phyloP scores from a whole-genome alignment of 2,797 vertebrate genomes.

The Enteromius mattozi region DNA sequence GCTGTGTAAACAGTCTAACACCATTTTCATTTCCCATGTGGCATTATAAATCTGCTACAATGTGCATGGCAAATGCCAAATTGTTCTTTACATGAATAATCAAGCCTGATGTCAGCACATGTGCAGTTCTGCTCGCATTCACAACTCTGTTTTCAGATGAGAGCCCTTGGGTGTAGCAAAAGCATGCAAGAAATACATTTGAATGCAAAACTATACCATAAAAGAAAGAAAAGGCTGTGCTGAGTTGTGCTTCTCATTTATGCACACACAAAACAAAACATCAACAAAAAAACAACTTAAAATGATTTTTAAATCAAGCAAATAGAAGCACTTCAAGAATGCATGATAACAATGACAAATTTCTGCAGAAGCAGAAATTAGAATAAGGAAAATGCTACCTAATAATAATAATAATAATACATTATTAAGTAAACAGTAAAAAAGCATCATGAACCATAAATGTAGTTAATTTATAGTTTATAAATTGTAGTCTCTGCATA shows the following conservation, averaged over 20 bases:
- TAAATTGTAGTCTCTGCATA: background rate
- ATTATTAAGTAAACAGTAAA: background rate
- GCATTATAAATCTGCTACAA: constrained; percentile 34
- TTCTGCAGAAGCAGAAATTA: constrained; percentile 23
- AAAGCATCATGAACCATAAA: background rate
- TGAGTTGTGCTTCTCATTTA: constrained; percentile 4
- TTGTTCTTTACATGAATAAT: constrained; percentile 37
- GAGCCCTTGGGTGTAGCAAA: background rate
- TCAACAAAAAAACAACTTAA: background rate
- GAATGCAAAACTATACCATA: background rate
- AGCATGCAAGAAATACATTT: background rate
- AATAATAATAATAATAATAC: background rate
- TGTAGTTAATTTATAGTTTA: background rate
- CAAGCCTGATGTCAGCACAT: constrained; percentile 31
- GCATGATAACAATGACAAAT: constrained; percentile 45
- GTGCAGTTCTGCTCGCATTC: background rate
- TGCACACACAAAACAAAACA: background rate
- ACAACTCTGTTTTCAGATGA: background rate
- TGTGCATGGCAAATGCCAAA: constrained; percentile 17
- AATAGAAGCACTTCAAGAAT: constrained; percentile 40
- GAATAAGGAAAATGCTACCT: constrained; percentile 28
- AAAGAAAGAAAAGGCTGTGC: background rate
- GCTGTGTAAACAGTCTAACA: constrained; percentile 34
- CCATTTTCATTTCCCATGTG: constrained; percentile 32
- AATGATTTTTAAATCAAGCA: constrained; percentile 43